Evolutionary conservation across 2,888 invertebrate genomes (phyloP), one percentile per base, ranked within the genome.

Genomic region (Notodonta ziczac): DNA sequence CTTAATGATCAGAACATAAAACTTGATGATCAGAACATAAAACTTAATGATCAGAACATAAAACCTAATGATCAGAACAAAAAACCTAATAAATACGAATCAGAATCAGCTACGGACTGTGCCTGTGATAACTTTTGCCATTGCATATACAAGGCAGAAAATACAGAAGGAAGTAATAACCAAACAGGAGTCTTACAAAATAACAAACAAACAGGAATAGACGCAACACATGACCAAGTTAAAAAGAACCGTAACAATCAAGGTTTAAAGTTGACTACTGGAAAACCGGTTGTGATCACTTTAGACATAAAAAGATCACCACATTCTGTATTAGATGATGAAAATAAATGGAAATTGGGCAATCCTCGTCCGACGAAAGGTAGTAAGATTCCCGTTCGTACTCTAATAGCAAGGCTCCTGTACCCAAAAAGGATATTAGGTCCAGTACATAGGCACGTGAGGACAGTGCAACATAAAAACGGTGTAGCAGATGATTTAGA

Each of bases 201-300:
- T 39, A 39, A 39, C 39, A n/a, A n/a, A 39, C 6, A 7, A 9
- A 16, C 10, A 16, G 54, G 51, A 32, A 35, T 40, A 44, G 62
- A 58, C 5, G 53, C 48, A 5, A 59, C 60, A 39, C 48, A 42
- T 8, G 59, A 46, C 9, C 55, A 59, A 24, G 24, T 24, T 24
- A 24, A 24, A 56, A 62, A 24, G 8, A 13, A 6, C n/a, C 32
- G 13, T 5, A 62, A 39, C 35, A 66, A 61, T 8, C 63, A 61
- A 44, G 65, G 57, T 10, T 9, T 60, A 4, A 77, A 69, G 61
- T 9, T 65, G 32, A 63, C 55, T 16, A 59, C 67, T 3, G 63
- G 65, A 4, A 72, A 70, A 10, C 77, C 78, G 3, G 59, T 87
- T 51, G 78, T 85, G 55, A 86, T 86, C 14, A 80, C 76, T 52